Base-by-base conservation (phyloP, 2,888 invertebrate species). In the Torymus auratus region DNA sequence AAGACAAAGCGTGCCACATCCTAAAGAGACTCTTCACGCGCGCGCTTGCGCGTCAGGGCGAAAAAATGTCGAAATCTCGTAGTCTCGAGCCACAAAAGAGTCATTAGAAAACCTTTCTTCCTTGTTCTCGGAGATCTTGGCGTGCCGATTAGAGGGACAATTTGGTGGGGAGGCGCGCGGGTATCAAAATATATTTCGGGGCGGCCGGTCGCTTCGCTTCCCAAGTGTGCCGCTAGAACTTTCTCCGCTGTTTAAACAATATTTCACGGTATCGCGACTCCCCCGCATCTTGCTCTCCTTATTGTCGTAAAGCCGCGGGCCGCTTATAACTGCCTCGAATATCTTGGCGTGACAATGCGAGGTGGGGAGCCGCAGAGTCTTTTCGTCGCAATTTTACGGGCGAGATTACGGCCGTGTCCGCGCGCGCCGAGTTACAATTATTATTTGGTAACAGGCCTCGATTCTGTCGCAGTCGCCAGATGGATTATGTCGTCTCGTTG, bases 181-280 rank as follows among this genome's bases (percentile, higher is more conserved):
- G 72, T 60, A 72, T 73, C 41, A 82, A 73, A 79, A 73, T 73
- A 41, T 41, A 83, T 81, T 81, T 83, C 71, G 81, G 79, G 56
- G 10, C 73, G 15, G 58, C 3, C 56, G 58, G 62, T n/a, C 62
- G 78, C 61, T 82, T 80, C 75, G 77, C 74, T 83, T 83, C 76
- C 77, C 82, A 83, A 82, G 81, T 83, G 64, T 82, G 83, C 69
- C 82, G 80, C 79, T 80, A 75, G 41, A 41, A 81, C 83, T 83
- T 83, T 83, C 82, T 83, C 81, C 68, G 53, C 74, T 83, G 77
- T 82, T 80, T 82, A 73, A 82, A 82, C 73, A 82, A 83, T 82
- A 83, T 83, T 83, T 83, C 77, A 83, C 79, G 81, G 78, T 79
- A 71, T 82, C 80, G 50, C 64, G 78, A 76, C 67, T 78, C 72